These are phyloP conservation scores for Nicator chloris DNA, from an alignment of 2,113 vertebrate species.

Conservation along the genomic window DNA sequence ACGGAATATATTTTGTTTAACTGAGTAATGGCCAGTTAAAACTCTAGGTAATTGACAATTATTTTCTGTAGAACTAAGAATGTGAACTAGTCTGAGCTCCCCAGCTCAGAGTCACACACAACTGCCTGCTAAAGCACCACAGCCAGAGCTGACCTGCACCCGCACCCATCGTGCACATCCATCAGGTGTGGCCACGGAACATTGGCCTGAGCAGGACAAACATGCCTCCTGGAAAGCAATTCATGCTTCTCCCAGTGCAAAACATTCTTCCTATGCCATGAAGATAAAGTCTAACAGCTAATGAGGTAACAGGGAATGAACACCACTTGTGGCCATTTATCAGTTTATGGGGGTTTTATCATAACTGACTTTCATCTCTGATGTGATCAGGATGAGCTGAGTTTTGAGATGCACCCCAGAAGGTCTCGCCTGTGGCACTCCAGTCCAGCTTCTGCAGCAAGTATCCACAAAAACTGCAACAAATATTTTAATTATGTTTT, in stretches of 20 bases:
- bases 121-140: accelerated
- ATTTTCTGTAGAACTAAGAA: neutral
- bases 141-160: neutral
- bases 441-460: neutral
- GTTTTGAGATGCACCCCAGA: neutral
- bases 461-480: neutral
- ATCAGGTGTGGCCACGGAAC: accelerated
- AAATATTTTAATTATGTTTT: neutral
- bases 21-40: neutral
- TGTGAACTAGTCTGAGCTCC: neutral
- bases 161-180: neutral
- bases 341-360: accelerated
- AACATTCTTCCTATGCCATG: neutral
- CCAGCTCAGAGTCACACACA: neutral
- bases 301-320: neutral
- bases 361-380: neutral
- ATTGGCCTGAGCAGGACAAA: accelerated
- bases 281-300: neutral
- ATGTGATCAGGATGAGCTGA: neutral
- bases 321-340: neutral
- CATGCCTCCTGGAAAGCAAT: neutral
- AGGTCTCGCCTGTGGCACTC: accelerated
- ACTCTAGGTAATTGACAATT: neutral
- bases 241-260: neutral
- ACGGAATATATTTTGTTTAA: neutral